Conservation (phyloP, 1,140 invertebrate genomes). For the Lordiphosa clarofinis region DNA sequence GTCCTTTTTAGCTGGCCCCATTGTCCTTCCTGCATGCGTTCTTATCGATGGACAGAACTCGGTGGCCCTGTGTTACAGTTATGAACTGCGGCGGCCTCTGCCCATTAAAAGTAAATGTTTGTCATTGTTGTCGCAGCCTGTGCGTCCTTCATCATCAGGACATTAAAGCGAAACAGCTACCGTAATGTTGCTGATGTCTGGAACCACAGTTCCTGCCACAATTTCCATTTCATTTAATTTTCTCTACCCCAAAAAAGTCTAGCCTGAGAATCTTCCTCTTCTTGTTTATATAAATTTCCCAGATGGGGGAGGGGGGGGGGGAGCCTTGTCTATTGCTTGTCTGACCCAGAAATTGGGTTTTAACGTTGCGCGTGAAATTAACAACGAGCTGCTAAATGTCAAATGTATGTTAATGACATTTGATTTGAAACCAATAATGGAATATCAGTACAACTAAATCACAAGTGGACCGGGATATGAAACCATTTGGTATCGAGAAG, state of each 20-base stretch:
- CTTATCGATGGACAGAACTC: slow-evolving; percentile 36
- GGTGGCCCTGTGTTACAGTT: slow-evolving; percentile 21
- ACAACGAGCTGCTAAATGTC: slow-evolving; percentile 20
- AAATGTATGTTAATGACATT: slow-evolving; percentile 28
- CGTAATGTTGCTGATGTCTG: slow-evolving; percentile 9
- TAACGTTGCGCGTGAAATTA: slow-evolving; percentile 28
- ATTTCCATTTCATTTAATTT: too few relatives aligned
- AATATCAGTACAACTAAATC: too few relatives aligned
- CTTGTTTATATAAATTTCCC: background rate
- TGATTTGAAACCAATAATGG: slow-evolving; percentile 12
- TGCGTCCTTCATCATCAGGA: slow-evolving; percentile 59
- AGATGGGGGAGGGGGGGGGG: background rate
- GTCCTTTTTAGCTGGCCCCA: slow-evolving; percentile 9
- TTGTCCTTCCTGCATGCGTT: slow-evolving; percentile 31
- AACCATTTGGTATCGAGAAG: too few relatives aligned
- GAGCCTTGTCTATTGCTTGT: background rate
- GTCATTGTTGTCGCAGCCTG: slow-evolving; percentile 12
- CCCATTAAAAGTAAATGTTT: slow-evolving; percentile 43
- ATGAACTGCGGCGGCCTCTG: slow-evolving; percentile 22
- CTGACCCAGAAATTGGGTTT: slow-evolving; percentile 19
- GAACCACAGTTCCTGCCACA: too few relatives aligned
- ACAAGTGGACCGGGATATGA: too few relatives aligned
- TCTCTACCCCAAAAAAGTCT: too few relatives aligned
- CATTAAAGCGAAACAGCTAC: slow-evolving; percentile 43
- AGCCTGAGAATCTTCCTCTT: background rate